These are phyloP conservation scores for Eunapius fragilis DNA, from an alignment of 37 sponge, comb jelly and placozoan genomes.

Conservation along the genomic window DNA sequence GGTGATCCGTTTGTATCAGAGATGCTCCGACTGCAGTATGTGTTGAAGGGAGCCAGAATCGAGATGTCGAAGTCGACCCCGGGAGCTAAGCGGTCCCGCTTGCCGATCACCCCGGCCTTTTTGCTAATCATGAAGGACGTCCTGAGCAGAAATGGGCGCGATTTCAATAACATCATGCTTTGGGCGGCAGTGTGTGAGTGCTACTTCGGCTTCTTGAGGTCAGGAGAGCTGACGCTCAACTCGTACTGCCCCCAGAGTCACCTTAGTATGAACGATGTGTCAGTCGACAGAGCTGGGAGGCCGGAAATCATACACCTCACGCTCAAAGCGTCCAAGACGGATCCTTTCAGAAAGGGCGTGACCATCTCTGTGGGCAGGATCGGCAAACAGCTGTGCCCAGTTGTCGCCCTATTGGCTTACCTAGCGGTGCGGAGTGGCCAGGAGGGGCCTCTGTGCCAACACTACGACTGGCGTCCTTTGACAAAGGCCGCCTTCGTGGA, in stretches of 20 bases:
- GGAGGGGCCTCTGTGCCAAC: slow-evolving; percentile 7
- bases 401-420: too few relatives aligned
- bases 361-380: too few relatives aligned
- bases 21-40: slow-evolving; percentile 6
- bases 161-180: slow-evolving; percentile 13
- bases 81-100: background rate
- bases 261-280: too few relatives aligned
- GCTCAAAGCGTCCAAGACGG: too few relatives aligned
- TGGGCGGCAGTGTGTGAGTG: slow-evolving; percentile 24
- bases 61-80: background rate
- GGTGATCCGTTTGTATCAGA: background rate
- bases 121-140: background rate
- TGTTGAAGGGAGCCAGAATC: background rate
- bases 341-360: too few relatives aligned
- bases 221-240: background rate
- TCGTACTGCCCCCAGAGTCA: too few relatives aligned
- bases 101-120: slow-evolving; percentile 18
- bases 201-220: slow-evolving; percentile 14
- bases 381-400: too few relatives aligned
- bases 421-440: background rate
- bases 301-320: too few relatives aligned
- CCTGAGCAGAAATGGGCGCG: background rate
- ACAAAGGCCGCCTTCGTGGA: background rate
- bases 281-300: too few relatives aligned
- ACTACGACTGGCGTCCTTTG: background rate